Evolutionary conservation across 53 echinoderm and acorn worm species (phyloP).

Genomic region (Echinometra lucunter): DNA sequence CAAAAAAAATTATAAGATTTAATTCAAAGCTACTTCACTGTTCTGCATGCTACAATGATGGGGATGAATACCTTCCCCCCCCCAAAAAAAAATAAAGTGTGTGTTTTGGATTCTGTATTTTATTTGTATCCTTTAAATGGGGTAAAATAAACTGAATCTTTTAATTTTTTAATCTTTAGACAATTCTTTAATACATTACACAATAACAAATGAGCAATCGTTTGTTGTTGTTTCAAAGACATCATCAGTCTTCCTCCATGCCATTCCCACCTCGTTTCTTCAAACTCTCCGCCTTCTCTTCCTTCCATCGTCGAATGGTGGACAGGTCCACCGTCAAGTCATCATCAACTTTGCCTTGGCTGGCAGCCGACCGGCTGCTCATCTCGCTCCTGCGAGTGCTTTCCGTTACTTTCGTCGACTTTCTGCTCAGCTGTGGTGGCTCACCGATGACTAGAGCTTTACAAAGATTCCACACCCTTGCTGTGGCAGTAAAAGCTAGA

Average conservation of each 20-base stretch:
- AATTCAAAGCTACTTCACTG: no score
- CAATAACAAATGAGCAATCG: no score
- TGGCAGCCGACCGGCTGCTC: not conserved
- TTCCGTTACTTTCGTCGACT: not conserved
- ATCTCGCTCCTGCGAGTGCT: not conserved
- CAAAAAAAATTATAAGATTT: no score
- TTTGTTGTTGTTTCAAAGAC: not conserved
- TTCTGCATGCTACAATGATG: no score
- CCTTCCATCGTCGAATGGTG: not conserved
- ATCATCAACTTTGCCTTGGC: not conserved
- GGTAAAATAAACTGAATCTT: no score
- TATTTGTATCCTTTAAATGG: no score
- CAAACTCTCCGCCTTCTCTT: not conserved
- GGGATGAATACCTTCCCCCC: no score
- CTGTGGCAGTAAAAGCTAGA: slow-evolving; percentile 49
- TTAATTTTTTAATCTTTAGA: no score
- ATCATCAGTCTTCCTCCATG: not conserved
- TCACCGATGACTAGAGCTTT: not conserved
- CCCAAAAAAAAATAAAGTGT: no score
- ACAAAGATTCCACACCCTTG: slow-evolving; percentile 50
- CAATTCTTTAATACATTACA: no score
- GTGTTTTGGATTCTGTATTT: no score
- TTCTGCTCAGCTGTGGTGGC: not conserved
- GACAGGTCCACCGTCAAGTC: not conserved
- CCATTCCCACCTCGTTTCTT: not conserved